Evolutionary conservation across 2,888 invertebrate genomes (phyloP), one percentile per base, ranked within the genome.

Genomic region (Leucophora obtusa): DNA sequence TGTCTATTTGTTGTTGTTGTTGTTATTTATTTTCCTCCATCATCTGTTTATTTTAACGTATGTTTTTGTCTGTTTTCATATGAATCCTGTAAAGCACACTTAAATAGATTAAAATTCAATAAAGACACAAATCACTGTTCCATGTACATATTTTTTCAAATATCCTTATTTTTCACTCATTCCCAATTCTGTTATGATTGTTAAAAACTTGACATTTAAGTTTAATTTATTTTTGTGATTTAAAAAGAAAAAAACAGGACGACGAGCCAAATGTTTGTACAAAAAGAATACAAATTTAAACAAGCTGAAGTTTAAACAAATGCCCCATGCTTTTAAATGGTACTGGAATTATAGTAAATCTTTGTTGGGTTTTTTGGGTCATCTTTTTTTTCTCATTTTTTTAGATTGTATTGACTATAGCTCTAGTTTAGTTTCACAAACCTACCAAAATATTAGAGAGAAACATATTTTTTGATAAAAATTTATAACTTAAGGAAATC

Each of bases 41-140:
- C 21, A 24, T 60, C 24, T 65, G 63, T 68, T 75, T 56, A 15
- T 70, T 66, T 50, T 51, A 24, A 65, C 38, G 38, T 47, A 47
- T 47, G 14, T 24, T 38, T 62, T 21, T 38, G 38, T 43, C 8
- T 43, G n/a, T 9, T n/a, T 35, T 38, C 59, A 15, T 65, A 47
- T 65, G 59, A 74, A 74, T 58, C 47, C 75, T 75, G 71, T 18
- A 43, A 38, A 35, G 38, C 51, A 75, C 68, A 68, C 47, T 75
- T 60, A 62, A 63, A 75, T 28, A 63, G 58, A 80, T 75, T 80
- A 76, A 75, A 75, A 75, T 71, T 63, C 68, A 62, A 75, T 79
- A 51, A 68, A 75, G 65, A 58, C 58, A 66, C 35, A 54, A 71
- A 66, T 70, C 60, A 59, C 56, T 38, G 51, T 56, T 56, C 38